Conservation (phyloP, 2,888 invertebrate genomes). For the Drosophila conformis region DNA sequence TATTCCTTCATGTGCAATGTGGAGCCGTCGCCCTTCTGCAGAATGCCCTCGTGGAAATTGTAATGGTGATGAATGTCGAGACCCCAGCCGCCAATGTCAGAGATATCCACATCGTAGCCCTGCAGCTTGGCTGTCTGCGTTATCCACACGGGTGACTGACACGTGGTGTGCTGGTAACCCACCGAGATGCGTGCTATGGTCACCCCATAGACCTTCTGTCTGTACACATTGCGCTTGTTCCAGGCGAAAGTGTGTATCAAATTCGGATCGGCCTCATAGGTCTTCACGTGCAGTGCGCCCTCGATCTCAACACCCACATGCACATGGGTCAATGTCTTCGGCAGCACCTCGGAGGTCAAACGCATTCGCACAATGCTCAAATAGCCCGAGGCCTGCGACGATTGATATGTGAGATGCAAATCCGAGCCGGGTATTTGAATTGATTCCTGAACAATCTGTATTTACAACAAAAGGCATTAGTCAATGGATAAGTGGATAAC, state of each 20-base stretch:
- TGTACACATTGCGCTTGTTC: constrained; percentile 99
- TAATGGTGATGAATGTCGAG: constrained; percentile 99
- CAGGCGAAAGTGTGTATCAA: constrained; percentile 98
- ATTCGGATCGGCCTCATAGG: constrained; percentile 98
- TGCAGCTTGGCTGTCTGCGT: constrained; percentile 96
- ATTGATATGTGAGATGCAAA: constrained; percentile 97
- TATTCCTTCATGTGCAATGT: constrained; percentile 97
- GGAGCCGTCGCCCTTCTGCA: constrained; percentile 99
- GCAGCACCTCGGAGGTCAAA: constrained; percentile 92
- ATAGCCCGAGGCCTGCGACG: constrained; percentile 97
- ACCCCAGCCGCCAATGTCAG: constrained; percentile 99
- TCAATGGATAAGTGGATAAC: not conserved
- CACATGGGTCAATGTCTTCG: constrained; percentile 93
- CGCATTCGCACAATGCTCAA: constrained; percentile 96
- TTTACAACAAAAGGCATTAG: constrained; percentile 21
- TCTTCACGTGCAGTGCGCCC: constrained; percentile 95
- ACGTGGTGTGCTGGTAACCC: constrained; percentile 97
- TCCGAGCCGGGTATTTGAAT: constrained; percentile 97
- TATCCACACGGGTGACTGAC: constrained; percentile 96
- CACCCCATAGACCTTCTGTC: constrained; percentile 96
- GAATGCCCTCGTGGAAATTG: constrained; percentile 98
- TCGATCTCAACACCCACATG: constrained; percentile 97
- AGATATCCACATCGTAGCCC: constrained; percentile 98
- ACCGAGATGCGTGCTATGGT: constrained; percentile 95
- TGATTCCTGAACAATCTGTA: constrained; percentile 97